A percentile compares a stretch with the other conserved stretches of the same genome.
phyloP scores from a whole-genome alignment of 1,140 invertebrate genomes.

The Pectinophora gossypiella region DNA sequence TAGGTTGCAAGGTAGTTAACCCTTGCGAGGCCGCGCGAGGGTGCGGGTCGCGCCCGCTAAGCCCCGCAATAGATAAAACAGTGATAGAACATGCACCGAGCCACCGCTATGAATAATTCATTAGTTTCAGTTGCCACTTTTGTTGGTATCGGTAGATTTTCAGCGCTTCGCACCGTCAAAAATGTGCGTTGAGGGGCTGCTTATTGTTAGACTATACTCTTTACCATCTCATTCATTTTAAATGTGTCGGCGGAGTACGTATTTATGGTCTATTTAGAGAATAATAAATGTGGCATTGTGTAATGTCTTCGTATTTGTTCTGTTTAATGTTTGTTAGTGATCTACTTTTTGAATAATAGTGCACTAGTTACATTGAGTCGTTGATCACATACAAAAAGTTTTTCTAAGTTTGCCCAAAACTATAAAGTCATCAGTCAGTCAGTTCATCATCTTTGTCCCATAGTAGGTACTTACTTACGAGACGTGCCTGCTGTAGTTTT shows the following conservation, averaged over 20 bases:
- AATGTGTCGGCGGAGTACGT: slow-evolving; percentile 18
- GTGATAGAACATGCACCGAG: slow-evolving; percentile 74
- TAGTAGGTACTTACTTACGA: too few species aligned
- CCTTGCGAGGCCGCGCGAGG: slow-evolving; percentile 49
- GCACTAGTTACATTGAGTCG: too few species aligned
- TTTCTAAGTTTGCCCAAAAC: too few species aligned
- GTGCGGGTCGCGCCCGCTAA: slow-evolving; percentile 38
- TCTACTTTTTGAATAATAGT: too few species aligned
- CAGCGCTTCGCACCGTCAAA: slow-evolving; percentile 69
- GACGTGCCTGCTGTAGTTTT: too few species aligned
- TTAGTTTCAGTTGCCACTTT: slow-evolving; percentile 74
- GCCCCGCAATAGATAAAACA: slow-evolving; percentile 73
- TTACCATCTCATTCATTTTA: slow-evolving; percentile 44
- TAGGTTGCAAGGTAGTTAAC: slow-evolving; percentile 71
- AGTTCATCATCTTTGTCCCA: too few species aligned
- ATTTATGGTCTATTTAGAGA: neutral
- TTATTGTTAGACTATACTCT: slow-evolving; percentile 58
- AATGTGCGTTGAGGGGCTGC: slow-evolving; percentile 58
- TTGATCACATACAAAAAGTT: too few species aligned
- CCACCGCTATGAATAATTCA: slow-evolving; percentile 71
- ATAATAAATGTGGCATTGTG: neutral
- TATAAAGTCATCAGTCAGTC: too few species aligned
- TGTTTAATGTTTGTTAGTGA: too few species aligned
- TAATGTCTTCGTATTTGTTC: too few species aligned
- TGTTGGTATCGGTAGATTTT: slow-evolving; percentile 72